These are phyloP conservation scores for Rotaria socialis DNA, from an alignment of 2,888 invertebrate genomes.

Conservation along the genomic window DNA sequence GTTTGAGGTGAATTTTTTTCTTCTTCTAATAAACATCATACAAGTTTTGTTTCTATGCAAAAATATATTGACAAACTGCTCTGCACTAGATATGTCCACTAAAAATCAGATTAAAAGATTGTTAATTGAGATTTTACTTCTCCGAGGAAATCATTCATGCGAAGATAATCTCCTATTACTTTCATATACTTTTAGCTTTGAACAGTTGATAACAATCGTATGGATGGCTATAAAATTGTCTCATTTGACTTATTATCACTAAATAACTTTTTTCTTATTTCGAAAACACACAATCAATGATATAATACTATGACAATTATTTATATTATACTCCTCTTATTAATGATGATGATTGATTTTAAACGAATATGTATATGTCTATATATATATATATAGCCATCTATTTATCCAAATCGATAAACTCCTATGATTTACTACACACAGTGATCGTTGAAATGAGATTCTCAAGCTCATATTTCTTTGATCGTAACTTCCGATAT, in stretches of 20 bases:
- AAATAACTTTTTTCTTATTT: neutral
- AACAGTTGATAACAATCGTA: neutral
- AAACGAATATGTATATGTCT: neutral
- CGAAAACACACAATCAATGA: neutral
- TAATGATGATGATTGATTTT: neutral
- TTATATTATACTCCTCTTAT: neutral
- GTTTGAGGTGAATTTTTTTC: too few species aligned
- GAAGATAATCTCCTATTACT: too few species aligned
- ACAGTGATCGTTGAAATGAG: neutral
- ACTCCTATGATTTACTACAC: neutral
- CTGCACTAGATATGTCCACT: too few species aligned
- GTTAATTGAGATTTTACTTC: too few species aligned
- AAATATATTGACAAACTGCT: too few species aligned
- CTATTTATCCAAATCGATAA: neutral
- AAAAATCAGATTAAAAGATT: too few species aligned
- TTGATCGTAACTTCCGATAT: neutral
- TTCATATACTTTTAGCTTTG: too few species aligned
- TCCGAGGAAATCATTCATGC: too few species aligned
- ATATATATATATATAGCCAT: neutral
- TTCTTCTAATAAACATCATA: too few species aligned
- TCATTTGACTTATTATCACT: neutral
- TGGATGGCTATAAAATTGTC: neutral
- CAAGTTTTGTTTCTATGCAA: too few species aligned
- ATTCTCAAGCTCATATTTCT: neutral
- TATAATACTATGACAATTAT: neutral